Percentiles rank a stretch among this genome's conserved stretches.
Evolutionary conservation across 2,888 invertebrate species (phyloP).

Genomic region (Trissolcus brochymenae): DNA sequence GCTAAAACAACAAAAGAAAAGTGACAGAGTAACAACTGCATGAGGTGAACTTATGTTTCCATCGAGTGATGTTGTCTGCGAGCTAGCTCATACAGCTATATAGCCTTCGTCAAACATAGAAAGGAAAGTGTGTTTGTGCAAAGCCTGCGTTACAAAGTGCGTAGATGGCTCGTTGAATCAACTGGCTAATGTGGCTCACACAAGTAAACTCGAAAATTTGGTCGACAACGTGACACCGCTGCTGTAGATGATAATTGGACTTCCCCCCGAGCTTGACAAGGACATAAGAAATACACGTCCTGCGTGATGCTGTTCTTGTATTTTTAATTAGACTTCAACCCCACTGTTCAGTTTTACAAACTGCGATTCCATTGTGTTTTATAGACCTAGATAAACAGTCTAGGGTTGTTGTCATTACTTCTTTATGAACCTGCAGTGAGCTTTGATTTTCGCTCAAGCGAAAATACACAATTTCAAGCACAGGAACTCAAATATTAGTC

Average conservation of each 20-base stretch:
- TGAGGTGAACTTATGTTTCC: slow-evolving; percentile 66
- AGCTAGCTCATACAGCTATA: slow-evolving; percentile 65
- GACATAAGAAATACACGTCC: slow-evolving; percentile 46
- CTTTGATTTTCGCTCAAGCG: slow-evolving; percentile 25
- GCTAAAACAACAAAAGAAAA: slow-evolving; percentile 43
- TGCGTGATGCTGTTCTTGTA: slow-evolving; percentile 19
- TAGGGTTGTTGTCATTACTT: slow-evolving; percentile 17
- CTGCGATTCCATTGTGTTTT: slow-evolving; percentile 19
- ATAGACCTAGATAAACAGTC: slow-evolving; percentile 21
- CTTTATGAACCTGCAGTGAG: slow-evolving; percentile 12
- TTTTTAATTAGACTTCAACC: slow-evolving; percentile 42
- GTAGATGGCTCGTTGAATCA: slow-evolving; percentile 59
- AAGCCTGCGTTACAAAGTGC: slow-evolving; percentile 62
- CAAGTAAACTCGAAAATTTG: slow-evolving; percentile 56
- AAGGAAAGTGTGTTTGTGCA: slow-evolving; percentile 63
- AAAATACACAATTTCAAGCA: slow-evolving; percentile 8
- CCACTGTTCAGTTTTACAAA: slow-evolving; percentile 30
- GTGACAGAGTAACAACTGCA: slow-evolving; percentile 36
- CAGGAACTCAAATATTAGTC: slow-evolving; percentile 18
- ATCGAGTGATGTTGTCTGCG: slow-evolving; percentile 72
- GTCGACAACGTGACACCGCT: slow-evolving; percentile 53
- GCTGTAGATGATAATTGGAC: slow-evolving; percentile 61
- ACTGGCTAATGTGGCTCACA: slow-evolving; percentile 60
- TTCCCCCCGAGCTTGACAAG: slow-evolving; percentile 39
- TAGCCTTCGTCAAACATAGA: slow-evolving; percentile 66